phyloP scores from a whole-genome alignment of 2,797 vertebrate species.

The Ctenochaetus hawaiiensis region DNA sequence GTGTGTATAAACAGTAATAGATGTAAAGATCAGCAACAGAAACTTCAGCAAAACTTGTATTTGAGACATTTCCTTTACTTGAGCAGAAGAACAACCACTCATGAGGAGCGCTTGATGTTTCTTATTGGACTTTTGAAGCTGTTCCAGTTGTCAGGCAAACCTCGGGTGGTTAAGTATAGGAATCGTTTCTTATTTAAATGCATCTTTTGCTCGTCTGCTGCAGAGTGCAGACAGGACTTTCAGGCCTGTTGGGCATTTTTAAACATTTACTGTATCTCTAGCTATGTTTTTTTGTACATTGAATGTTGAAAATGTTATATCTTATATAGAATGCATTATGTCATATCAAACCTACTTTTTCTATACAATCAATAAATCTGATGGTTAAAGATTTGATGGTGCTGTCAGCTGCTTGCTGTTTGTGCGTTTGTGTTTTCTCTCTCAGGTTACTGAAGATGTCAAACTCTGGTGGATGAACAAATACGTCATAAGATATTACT shows the following conservation, averaged over 20 bases:
- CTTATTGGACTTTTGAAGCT: conserved; percentile 53
- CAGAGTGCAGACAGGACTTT: conserved; percentile 71
- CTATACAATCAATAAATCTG: conserved; percentile 90
- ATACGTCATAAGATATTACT: neutral
- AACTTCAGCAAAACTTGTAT: conserved; percentile 49
- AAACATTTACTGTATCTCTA: conserved; percentile 84
- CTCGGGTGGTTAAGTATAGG: conserved; percentile 39
- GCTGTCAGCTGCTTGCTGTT: conserved; percentile 9
- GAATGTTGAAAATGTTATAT: conserved; percentile 91
- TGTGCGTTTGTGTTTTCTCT: neutral
- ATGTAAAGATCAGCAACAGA: conserved; percentile 51
- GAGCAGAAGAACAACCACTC: conserved; percentile 23
- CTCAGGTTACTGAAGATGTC: neutral
- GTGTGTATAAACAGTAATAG: conserved; percentile 53
- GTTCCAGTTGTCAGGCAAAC: conserved; percentile 55
- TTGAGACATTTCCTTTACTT: conserved; percentile 55
- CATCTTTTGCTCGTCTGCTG: conserved; percentile 62
- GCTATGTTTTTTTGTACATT: conserved; percentile 86
- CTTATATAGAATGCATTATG: conserved; percentile 91
- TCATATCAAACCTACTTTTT: conserved; percentile 91
- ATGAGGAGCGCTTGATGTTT: conserved; percentile 49
- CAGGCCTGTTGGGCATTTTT: conserved; percentile 80
- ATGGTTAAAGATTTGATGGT: conserved; percentile 73
- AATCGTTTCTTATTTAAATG: conserved; percentile 43
- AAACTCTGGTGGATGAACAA: neutral